Evolutionary conservation across 2,797 vertebrate species (phyloP).

Genomic region (Muraenolepis orangiensis): DNA sequence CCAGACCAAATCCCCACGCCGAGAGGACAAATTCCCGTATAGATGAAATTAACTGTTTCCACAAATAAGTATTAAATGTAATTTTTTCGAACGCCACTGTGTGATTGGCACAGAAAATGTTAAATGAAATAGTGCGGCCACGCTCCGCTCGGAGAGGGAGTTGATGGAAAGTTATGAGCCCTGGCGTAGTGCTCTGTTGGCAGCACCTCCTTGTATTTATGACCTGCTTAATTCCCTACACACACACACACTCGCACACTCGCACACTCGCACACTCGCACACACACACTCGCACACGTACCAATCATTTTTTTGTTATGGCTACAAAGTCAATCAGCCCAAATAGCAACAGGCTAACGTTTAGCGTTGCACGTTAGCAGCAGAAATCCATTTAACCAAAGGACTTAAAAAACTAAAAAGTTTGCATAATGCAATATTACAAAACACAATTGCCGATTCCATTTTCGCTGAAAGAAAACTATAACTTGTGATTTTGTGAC

Average conservation of each 20-base stretch:
- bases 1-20: not conserved
- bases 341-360: not conserved
- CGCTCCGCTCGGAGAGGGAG: not conserved
- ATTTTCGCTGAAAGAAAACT: not conserved
- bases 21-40: constrained; percentile 6
- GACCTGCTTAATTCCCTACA: not conserved
- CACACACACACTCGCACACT: not conserved
- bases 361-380: not conserved
- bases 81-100: constrained; percentile 7
- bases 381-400: not conserved
- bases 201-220: not conserved
- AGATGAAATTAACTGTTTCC: constrained; percentile 10
- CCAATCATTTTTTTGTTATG: not conserved
- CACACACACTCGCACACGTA: not conserved
- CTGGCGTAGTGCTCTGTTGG: constrained; percentile 10
- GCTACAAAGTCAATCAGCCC: not conserved
- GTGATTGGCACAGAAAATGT: constrained; percentile 22
- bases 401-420: not conserved
- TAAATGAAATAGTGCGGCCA: constrained; percentile 24
- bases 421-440: too few relatives aligned
- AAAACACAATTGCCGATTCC: not conserved
- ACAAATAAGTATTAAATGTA: constrained; percentile 10
- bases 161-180: constrained; percentile 32
- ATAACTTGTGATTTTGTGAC: not conserved
- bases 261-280: too few relatives aligned